These are phyloP conservation scores for Sphyrna mokarran DNA, from an alignment of 2,113 vertebrate genomes.

Conservation along the genomic window DNA sequence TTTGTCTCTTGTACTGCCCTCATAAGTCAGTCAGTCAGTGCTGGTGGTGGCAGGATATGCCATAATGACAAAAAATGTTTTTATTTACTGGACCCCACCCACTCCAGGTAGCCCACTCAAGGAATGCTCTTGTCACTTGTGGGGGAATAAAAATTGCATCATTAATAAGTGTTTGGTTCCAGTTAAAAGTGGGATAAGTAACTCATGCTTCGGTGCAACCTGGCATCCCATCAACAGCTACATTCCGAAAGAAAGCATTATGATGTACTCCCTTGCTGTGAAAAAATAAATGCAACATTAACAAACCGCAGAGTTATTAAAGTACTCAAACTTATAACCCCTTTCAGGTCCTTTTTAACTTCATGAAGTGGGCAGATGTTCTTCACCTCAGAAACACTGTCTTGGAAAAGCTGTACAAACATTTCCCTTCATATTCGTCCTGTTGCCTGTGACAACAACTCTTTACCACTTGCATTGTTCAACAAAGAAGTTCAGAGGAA, in stretches of 20 bases:
- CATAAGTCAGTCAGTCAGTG: background rate
- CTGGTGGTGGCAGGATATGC: background rate
- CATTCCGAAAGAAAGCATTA: background rate
- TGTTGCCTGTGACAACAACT: background rate
- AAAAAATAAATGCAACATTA: background rate
- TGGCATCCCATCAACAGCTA: background rate
- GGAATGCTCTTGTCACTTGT: background rate
- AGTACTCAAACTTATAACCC: background rate
- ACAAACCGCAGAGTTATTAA: background rate
- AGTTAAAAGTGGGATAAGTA: background rate
- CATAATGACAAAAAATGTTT: background rate
- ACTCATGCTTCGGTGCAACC: too few relatives aligned
- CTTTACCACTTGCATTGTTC: background rate
- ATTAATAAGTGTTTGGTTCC: background rate
- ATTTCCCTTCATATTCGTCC: background rate
- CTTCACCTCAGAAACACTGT: background rate
- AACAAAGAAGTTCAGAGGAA: background rate
- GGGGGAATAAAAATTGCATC: background rate
- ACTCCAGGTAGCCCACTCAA: background rate
- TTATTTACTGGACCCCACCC: background rate
- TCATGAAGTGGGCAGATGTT: background rate
- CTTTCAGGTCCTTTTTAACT: background rate
- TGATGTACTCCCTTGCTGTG: background rate
- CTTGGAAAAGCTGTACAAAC: background rate
- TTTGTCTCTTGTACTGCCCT: background rate